Evolutionary conservation across 2,113 vertebrate species (phyloP).

Genomic region (Mixornis gularis): DNA sequence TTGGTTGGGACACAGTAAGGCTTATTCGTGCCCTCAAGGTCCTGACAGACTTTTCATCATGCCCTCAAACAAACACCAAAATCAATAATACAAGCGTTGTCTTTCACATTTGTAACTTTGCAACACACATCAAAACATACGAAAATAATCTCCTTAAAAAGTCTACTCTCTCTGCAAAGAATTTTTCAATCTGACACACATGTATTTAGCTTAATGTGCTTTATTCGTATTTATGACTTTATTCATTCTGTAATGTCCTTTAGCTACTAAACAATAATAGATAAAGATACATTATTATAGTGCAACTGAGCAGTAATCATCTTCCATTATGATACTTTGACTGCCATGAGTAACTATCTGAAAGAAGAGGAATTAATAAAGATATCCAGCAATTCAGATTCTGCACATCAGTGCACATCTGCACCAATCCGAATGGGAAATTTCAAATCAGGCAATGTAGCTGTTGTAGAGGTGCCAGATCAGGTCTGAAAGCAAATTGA

Average conservation of each 20-base stretch:
- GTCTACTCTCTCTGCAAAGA: background rate
- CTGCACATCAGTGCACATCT: background rate
- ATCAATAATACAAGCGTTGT: background rate
- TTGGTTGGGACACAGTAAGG: accelerated
- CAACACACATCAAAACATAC: background rate
- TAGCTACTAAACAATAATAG: background rate
- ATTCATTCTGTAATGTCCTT: background rate
- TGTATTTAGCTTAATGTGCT: background rate
- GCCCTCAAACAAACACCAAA: background rate
- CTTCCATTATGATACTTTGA: background rate
- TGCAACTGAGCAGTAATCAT: background rate
- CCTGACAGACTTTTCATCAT: background rate
- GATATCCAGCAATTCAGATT: background rate
- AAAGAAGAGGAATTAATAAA: background rate
- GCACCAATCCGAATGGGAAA: accelerated
- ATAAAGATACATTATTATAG: background rate
- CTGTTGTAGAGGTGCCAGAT: background rate
- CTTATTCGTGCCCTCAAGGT: background rate
- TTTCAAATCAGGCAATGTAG: background rate
- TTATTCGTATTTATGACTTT: background rate
- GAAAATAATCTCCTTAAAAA: background rate
- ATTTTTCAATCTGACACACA: background rate
- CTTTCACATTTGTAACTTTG: background rate
- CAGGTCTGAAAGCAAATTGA: background rate
- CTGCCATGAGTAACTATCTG: background rate